phyloP scores from a whole-genome alignment of 2,888 invertebrate species.

The Coelinius sp. region DNA sequence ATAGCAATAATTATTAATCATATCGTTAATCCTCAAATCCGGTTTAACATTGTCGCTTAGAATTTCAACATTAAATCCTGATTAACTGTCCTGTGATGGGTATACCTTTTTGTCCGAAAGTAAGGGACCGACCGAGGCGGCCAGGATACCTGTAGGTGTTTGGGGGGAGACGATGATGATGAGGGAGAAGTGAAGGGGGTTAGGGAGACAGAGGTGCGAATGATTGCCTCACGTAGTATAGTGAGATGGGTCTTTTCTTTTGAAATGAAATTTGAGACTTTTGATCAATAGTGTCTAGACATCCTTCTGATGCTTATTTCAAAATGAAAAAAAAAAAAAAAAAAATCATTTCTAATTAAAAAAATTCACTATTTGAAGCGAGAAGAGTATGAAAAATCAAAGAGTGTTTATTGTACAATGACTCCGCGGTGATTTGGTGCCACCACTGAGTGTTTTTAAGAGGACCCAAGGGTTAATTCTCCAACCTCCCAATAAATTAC shows the following conservation, averaged over 20 bases:
- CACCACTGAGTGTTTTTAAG: background rate
- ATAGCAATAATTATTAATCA: slow-evolving; percentile 41
- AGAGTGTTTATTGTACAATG: background rate
- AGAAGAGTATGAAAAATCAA: background rate
- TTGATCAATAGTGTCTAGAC: slow-evolving; percentile 8
- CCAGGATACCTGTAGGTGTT: slow-evolving; percentile 14
- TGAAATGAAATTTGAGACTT: background rate
- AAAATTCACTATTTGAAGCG: background rate
- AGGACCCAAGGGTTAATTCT: background rate
- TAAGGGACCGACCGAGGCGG: background rate
- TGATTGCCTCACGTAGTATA: slow-evolving; percentile 37
- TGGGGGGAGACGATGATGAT: background rate
- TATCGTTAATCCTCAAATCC: slow-evolving; percentile 64
- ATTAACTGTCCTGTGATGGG: slow-evolving; percentile 26
- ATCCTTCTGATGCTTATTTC: background rate
- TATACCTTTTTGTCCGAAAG: slow-evolving; percentile 16
- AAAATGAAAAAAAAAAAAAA: background rate
- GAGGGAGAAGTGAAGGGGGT: background rate
- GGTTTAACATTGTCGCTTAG: slow-evolving; percentile 53
- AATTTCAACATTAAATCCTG: slow-evolving; percentile 32
- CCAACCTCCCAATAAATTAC: background rate
- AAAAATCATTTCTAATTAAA: background rate
- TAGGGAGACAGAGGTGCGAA: slow-evolving; percentile 34
- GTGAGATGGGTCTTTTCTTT: background rate
- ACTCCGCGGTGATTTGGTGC: background rate